phyloP scores from a whole-genome alignment of 2,888 invertebrate species.

The Choristoneura rosaceana region DNA sequence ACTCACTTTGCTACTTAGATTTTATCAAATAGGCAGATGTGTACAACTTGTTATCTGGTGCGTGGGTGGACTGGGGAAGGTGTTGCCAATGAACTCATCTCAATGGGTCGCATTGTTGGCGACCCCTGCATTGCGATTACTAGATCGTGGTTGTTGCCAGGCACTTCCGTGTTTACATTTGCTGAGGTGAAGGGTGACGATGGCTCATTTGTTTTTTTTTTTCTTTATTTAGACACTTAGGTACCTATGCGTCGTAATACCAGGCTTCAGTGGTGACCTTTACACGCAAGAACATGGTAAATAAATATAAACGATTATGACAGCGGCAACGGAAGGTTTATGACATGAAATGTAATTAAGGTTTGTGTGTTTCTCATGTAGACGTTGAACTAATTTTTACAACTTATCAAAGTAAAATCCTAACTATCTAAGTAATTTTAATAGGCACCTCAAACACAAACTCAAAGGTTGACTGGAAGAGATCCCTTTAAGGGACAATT shows the following conservation, averaged over 20 bases:
- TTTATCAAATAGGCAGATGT: conserved; percentile 79
- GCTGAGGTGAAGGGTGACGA: conserved; percentile 41
- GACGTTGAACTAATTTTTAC: too few species aligned
- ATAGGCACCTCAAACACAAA: too few species aligned
- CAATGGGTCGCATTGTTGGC: conserved; percentile 76
- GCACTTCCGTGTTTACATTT: conserved; percentile 77
- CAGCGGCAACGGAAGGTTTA: too few species aligned
- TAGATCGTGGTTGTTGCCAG: conserved; percentile 63
- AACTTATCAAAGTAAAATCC: too few species aligned
- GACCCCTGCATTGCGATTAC: conserved; percentile 68
- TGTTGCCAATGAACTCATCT: conserved; percentile 75
- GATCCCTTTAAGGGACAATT: too few species aligned
- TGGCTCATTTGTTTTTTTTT: conserved; percentile 10
- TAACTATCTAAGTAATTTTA: too few species aligned
- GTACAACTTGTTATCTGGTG: conserved; percentile 79
- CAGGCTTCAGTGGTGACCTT: too few species aligned
- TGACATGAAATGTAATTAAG: too few species aligned
- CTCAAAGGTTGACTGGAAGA: too few species aligned
- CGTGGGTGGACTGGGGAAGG: conserved; percentile 75
- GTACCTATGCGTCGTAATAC: background rate
- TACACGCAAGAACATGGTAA: too few species aligned
- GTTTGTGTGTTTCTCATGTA: too few species aligned
- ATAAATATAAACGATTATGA: too few species aligned
- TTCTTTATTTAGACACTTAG: background rate
- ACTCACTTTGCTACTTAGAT: conserved; percentile 56